phyloP scores from a whole-genome alignment of 2,797 vertebrate species.

The Macropus fuliginosus region DNA sequence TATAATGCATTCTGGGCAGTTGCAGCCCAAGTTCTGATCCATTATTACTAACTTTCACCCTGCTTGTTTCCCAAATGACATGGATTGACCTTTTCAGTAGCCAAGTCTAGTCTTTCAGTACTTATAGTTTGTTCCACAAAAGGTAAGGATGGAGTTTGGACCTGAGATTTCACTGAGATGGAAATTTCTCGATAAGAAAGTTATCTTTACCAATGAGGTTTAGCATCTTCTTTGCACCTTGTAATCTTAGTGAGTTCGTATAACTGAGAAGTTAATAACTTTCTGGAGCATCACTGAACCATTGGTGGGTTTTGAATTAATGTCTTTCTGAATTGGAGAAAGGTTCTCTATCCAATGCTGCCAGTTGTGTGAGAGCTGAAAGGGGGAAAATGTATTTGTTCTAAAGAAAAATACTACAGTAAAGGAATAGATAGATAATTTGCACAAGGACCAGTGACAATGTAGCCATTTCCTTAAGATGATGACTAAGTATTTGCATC shows the following conservation, averaged over 20 bases:
- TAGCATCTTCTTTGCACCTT: background rate
- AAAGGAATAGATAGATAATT: background rate
- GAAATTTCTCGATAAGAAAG: background rate
- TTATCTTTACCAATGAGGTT: background rate
- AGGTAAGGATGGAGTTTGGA: background rate
- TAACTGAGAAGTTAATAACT: background rate
- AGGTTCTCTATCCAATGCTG: background rate
- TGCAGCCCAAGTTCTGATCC: background rate
- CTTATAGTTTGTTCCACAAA: background rate
- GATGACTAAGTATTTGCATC: background rate
- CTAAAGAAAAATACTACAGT: background rate
- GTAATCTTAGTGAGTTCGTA: background rate
- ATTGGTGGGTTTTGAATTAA: background rate
- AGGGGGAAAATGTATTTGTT: background rate
- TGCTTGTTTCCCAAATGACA: background rate
- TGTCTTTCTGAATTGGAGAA: background rate
- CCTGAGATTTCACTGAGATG: background rate
- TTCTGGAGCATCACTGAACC: background rate
- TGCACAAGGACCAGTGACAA: slow-evolving; percentile 21
- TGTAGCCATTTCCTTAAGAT: background rate
- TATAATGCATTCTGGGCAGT: background rate
- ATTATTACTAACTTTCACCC: background rate
- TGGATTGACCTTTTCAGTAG: background rate
- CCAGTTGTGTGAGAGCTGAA: background rate
- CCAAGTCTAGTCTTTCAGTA: background rate